phyloP scores from a whole-genome alignment of 2,113 vertebrate species.

The Martes martes region DNA sequence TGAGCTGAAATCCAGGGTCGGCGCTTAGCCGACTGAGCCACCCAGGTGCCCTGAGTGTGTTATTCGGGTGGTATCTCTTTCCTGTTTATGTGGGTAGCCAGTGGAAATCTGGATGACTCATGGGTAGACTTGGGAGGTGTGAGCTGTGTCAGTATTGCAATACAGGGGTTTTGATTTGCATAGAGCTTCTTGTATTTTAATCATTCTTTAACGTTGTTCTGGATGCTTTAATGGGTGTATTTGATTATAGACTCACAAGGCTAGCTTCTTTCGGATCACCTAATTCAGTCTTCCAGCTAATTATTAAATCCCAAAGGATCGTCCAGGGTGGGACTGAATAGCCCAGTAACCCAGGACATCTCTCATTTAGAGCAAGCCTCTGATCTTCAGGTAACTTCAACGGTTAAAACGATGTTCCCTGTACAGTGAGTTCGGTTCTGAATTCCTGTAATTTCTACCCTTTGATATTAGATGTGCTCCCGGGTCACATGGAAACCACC shows the following conservation, averaged over 20 bases:
- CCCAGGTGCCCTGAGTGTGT: neutral
- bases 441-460: constrained; percentile 26
- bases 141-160: neutral
- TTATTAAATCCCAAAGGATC: constrained; percentile 3
- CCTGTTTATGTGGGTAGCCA: neutral
- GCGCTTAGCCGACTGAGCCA: neutral
- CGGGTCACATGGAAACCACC: constrained; percentile 18
- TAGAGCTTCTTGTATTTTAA: neutral
- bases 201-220: neutral
- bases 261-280: neutral
- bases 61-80: neutral
- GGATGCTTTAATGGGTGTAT: neutral
- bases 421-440: neutral
- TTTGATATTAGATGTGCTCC: constrained; percentile 39
- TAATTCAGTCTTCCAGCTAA: neutral
- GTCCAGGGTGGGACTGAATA: neutral
- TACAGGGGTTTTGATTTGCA: neutral
- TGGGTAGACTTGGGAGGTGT: neutral
- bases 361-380: constrained; percentile 15
- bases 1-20: neutral
- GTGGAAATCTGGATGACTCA: neutral
- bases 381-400: constrained; percentile 37
- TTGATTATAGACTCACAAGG: neutral
- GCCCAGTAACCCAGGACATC: neutral
- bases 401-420: neutral